Base-by-base conservation (phyloP, 2,797 vertebrate species). In the Pygocentrus nattereri region DNA sequence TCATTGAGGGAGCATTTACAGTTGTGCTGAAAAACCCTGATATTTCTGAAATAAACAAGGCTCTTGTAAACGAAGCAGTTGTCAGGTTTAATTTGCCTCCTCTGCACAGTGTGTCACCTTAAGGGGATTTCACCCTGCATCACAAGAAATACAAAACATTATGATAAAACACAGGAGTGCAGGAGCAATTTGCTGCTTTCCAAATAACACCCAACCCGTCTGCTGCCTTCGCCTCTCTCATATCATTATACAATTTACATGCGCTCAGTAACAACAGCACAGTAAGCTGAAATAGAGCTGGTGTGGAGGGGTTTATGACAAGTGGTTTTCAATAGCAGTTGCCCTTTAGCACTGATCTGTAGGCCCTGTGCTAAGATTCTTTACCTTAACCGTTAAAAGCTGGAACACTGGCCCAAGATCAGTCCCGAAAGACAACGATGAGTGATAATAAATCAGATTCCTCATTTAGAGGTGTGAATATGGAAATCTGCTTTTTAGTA, bases 41-140 rank as follows among this genome's bases (percentile, higher is more conserved):
- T 82, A 76, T 87, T 90, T 90, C 85, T 90, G 87, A 74, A 90
- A 92, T 88, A 90, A 93, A 90, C 88, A 88, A 58, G 85, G 87
- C 86, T 76, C 86, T 91, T 90, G 90, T 88, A 90, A 93, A 93
- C 84, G 88, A 91, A 90, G 86, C 90, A 90, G 84, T 92, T 93
- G 93, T 93, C 92, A 89, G 87, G 88, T 90, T 89, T 88, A 83
- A 92, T 94, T 93, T 91, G 89, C 85, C 82, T 90, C 89, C 84
- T 80, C 79, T 77, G 56, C 78, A 89, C 78, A 82, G 41, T 67
- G 44, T 59, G 83, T 86, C 90, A 91, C 88, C 91, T 90, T 91
- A 84, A 76, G 86, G 91, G 85, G 89, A 90, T 80, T 76, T 87
- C 44, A 84, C 80, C 18, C 82, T 88, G 56, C 73, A 68, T 83